A percentile compares a stretch with the other conserved stretches of the same genome.
Evolutionary conservation across 1,140 invertebrate species (phyloP).

Genomic region (Drosophila sp.): DNA sequence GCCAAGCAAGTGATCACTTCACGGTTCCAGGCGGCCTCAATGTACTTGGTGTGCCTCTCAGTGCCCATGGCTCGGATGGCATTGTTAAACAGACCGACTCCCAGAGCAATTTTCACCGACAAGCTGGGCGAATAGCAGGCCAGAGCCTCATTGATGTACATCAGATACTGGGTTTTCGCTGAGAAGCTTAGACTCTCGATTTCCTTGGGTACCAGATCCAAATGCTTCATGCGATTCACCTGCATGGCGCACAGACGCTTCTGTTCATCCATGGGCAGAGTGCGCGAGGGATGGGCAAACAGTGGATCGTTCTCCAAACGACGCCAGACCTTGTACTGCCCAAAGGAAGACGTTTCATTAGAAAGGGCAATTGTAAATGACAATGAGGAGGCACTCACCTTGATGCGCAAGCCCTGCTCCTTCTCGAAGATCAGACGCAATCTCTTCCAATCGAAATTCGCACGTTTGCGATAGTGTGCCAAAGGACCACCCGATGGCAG

Average conservation of each 20-base stretch:
- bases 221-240: conserved; percentile 85
- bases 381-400: conserved; percentile 84
- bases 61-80: conserved; percentile 90
- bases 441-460: conserved; percentile 91
- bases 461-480: conserved; percentile 88
- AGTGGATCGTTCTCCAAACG: conserved; percentile 91
- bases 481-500: conserved; percentile 87
- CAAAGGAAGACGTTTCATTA: conserved; percentile 12
- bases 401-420: conserved; percentile 88
- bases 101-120: conserved; percentile 88
- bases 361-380: neutral
- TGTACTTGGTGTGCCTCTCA: conserved; percentile 88
- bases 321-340: conserved; percentile 92
- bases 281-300: conserved; percentile 86
- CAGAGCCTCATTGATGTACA: conserved; percentile 88
- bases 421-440: conserved; percentile 89
- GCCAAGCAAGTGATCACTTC: conserved; percentile 93
- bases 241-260: conserved; percentile 86
- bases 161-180: conserved; percentile 87
- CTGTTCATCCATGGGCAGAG: conserved; percentile 89
- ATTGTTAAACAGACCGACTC: conserved; percentile 88
- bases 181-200: conserved; percentile 86
- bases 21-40: conserved; percentile 87
- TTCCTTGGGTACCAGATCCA: conserved; percentile 85
- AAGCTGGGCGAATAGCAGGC: conserved; percentile 86